Base-by-base conservation (phyloP, 2,797 vertebrate species). In the Ctenochaetus hawaiiensis region DNA sequence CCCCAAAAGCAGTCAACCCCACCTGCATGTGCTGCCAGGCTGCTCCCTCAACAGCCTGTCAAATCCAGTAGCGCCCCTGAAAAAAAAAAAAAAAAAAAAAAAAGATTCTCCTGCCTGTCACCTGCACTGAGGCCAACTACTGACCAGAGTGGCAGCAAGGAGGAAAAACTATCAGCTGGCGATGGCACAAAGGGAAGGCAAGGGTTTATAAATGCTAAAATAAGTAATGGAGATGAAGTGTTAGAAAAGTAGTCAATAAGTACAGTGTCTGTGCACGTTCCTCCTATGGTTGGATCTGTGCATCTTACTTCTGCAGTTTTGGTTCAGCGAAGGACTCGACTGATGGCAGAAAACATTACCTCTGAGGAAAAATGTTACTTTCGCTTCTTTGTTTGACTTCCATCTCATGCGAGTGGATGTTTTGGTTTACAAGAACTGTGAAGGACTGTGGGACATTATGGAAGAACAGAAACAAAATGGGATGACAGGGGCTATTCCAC, bases 21-120 rank as follows among this genome's bases (percentile, higher is more conserved):
- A 98, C 97, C 84, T 99, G 97, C 97, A 98, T 98, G 96, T 99
- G 98, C 93, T 99, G 98, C 94, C 97, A 99, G 95, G 97, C 97
- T 87, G 97, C 96, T 58, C 97, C 97, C 90, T 98, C 97, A 90
- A 97, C 97, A 41, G 95, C 97, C 93, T 99, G 98, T 95, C 97
- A 98, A 92, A 98, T 99, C 94, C 98, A 99, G 96, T 98, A 99
- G 96, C 86, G 56, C 26, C 61, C 68, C 37, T 30, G 26, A 3
- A 30, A 30, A 30, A 30, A 30, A 4, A 30, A 30, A 30, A 30
- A 4, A 30, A 30, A 30, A 30, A 6, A 11, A 57, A 51, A 47
- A 23, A 52, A 65, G 75, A 30, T 34, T 72, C 77, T 48, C 54
- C 69, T 57, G 82, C 84, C 89, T 87, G 80, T 89, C 80, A 71